Base-by-base conservation (phyloP, 2,113 vertebrate genomes). In the Lepisosteus oculatus region DNA sequence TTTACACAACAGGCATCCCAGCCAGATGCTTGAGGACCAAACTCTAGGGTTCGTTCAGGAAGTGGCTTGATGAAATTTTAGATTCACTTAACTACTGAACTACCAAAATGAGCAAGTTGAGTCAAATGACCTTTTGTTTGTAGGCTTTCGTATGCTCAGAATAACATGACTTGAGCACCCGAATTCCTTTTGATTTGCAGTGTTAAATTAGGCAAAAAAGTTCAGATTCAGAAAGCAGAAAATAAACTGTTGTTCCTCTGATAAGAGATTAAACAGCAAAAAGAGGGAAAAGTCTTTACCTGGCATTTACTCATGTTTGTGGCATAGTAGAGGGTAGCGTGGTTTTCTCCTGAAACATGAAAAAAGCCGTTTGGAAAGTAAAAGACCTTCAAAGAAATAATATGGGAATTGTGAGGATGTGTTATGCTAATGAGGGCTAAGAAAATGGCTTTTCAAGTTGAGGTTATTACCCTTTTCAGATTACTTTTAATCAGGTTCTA, bases 401-500 rank as follows among this genome's bases (percentile, higher is more conserved):
- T 41, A 29, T 29, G 56, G 66, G 14, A 61, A 55, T 43, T 63
- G 43, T 54, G 65, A 73, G 3, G 43, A 47, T 68, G 57, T 61
- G 45, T 67, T 47, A 64, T 57, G 66, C 65, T 66, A 62, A 67
- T 61, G 45, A 68, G 65, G 13, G 65, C 41, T 61, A 61, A 55
- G 55, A 61, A 75, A 68, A 74, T 72, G 76, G 65, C 54, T 68
- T 72, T 72, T 66, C 51, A 65, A 43, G 55, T 76, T 59, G 64
- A 54, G 63, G 62, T 71, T 70, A 71, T 71, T 70, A 67, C 57
- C 70, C 65, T 68, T 29, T 64, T 61, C 59, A 65, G 65, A 62
- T 65, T 44, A 65, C 72, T 74, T 73, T 63, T 74, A 74, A 74
- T 77, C 69, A 68, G 66, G 72, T 61, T 74, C 65, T 57, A 59